phyloP scores from a whole-genome alignment of 2,797 vertebrate species.

The Phrynocephalus guinanensis region DNA sequence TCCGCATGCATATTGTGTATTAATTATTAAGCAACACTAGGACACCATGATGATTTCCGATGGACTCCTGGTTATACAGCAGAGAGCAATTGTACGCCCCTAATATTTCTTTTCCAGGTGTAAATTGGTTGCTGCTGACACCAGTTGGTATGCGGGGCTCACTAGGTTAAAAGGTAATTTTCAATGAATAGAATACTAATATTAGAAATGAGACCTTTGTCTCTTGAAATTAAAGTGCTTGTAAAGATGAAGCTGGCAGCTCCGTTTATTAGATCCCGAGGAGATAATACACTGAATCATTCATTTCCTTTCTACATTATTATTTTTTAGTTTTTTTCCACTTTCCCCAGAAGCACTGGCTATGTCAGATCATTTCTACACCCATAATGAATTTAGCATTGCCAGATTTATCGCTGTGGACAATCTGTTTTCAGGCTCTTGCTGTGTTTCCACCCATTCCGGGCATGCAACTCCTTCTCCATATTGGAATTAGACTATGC shows the following conservation, averaged over 20 bases:
- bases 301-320: conserved; percentile 69
- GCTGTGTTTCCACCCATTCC: conserved; percentile 56
- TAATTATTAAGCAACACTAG: conserved; percentile 60
- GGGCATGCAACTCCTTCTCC: background rate
- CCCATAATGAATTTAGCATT: conserved; percentile 72
- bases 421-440: conserved; percentile 69
- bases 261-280: conserved; percentile 70
- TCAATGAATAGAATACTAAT: conserved; percentile 67
- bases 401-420: conserved; percentile 58
- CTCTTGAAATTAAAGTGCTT: conserved; percentile 75
- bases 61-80: conserved; percentile 50
- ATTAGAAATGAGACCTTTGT: conserved; percentile 74
- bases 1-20: conserved; percentile 46
- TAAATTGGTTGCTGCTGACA: conserved; percentile 72
- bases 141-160: conserved; percentile 54
- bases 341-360: conserved; percentile 68
- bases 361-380: conserved; percentile 71
- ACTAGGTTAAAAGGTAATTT: conserved; percentile 71
- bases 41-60: conserved; percentile 60
- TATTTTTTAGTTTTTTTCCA: conserved; percentile 47
- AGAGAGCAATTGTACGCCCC: conserved; percentile 50
- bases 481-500: conserved; percentile 13
- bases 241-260: conserved; percentile 70
- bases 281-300: conserved; percentile 74
- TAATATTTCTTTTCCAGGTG: conserved; percentile 53